Evolutionary conservation across 2,797 vertebrate species (phyloP).

Genomic region (Allobates femoralis): DNA sequence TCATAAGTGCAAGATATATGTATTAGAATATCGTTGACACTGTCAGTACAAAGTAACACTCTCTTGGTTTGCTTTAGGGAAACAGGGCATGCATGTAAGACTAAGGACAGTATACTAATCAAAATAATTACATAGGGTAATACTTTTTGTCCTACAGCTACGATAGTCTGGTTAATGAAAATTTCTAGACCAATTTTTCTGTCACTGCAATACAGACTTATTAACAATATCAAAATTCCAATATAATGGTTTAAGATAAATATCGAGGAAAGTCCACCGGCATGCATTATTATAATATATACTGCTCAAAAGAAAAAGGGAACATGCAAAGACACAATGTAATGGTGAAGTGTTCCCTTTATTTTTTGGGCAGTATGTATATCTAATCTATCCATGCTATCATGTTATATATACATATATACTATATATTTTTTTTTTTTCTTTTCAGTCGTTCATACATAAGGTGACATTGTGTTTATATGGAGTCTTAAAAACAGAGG

Average conservation of each 20-base stretch:
- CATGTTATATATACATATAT: no score
- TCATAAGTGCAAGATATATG: neutral
- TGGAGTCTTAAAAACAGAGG: no score
- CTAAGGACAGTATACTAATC: neutral
- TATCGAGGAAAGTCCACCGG: no score
- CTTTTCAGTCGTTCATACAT: no score
- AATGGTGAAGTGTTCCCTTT: no score
- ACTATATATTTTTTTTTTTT: no score
- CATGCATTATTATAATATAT: no score
- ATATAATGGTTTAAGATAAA: neutral
- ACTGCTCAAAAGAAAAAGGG: no score
- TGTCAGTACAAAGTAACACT: constrained; percentile 6
- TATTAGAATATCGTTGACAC: constrained; percentile 2
- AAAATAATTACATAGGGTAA: neutral
- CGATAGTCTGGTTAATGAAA: neutral
- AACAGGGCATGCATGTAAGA: neutral
- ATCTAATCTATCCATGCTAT: no score
- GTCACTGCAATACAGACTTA: neutral
- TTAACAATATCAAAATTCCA: neutral
- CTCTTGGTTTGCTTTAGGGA: neutral
- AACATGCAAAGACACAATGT: no score
- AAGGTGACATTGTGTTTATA: no score
- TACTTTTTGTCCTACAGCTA: neutral
- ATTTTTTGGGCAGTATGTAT: no score
- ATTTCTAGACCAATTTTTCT: neutral